phyloP scores from a whole-genome alignment of 1,140 invertebrate species.

The Euura saliciscinereae region DNA sequence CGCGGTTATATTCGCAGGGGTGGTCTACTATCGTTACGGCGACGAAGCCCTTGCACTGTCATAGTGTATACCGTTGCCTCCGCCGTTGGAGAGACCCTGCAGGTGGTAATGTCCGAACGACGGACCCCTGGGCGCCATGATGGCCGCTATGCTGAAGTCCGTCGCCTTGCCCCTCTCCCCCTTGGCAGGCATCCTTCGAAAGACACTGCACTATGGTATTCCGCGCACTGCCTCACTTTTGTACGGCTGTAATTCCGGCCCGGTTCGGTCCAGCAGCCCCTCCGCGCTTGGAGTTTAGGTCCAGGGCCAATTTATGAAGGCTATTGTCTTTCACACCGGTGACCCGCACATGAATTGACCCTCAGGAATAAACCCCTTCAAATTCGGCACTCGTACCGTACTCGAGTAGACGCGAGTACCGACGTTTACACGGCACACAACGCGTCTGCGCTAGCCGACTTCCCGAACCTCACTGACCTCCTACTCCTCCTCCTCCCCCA shows the following conservation, averaged over 20 bases:
- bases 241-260: too few species aligned
- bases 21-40: slow-evolving; percentile 47
- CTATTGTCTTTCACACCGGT: background rate
- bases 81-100: slow-evolving; percentile 43
- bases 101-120: slow-evolving; percentile 59
- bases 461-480: slow-evolving; percentile 59
- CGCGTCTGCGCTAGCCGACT: slow-evolving; percentile 61
- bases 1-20: slow-evolving; percentile 32
- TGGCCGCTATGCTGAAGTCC: slow-evolving; percentile 70
- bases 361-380: background rate
- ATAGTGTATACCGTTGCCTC: slow-evolving; percentile 28
- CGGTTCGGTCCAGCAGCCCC: background rate
- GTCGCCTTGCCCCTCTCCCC: slow-evolving; percentile 62
- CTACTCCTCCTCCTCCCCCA: slow-evolving; percentile 56
- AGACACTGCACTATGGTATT: slow-evolving; percentile 26
- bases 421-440: slow-evolving; percentile 37
- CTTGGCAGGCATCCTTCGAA: slow-evolving; percentile 59
- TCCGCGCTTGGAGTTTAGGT: background rate
- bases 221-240: slow-evolving; percentile 16
- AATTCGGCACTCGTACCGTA: background rate
- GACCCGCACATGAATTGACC: background rate
- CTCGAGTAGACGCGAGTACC: slow-evolving; percentile 1
- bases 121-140: slow-evolving; percentile 66
- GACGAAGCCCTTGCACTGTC: slow-evolving; percentile 42
- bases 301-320: too few species aligned